Conservation (phyloP, 2,888 invertebrate genomes). For the Scrobipalpa atriplicella region DNA sequence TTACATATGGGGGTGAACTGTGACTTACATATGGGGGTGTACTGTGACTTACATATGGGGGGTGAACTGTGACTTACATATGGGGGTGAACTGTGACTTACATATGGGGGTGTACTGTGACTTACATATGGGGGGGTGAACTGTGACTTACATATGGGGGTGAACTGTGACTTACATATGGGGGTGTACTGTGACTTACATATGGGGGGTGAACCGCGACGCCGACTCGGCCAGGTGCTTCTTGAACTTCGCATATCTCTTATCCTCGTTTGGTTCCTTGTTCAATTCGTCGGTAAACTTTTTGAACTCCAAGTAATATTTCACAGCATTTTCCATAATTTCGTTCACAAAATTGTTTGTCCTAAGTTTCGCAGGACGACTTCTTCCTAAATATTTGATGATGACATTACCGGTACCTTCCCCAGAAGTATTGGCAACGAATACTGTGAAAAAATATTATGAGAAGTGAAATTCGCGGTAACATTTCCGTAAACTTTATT, state of each 20-base stretch:
- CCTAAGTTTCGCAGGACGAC: not conserved
- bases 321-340: not conserved
- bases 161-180: too few relatives aligned
- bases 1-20: too few relatives aligned
- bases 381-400: not conserved
- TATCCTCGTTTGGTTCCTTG: not conserved
- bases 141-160: too few relatives aligned
- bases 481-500: not conserved
- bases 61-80: too few relatives aligned
- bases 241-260: not conserved
- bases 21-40: too few relatives aligned
- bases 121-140: too few relatives aligned
- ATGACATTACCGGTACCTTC: not conserved
- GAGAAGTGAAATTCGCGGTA: not conserved
- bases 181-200: too few relatives aligned
- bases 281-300: not conserved
- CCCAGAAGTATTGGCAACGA: not conserved
- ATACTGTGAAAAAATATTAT: not conserved
- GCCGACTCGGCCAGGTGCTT: not conserved
- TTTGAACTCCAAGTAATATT: not conserved
- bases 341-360: not conserved
- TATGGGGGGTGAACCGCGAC: too few relatives aligned
- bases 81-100: too few relatives aligned
- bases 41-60: too few relatives aligned
- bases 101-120: too few relatives aligned